Evolutionary conservation across 1,140 invertebrate species (phyloP).

Genomic region (Drosophila trapezifrons): DNA sequence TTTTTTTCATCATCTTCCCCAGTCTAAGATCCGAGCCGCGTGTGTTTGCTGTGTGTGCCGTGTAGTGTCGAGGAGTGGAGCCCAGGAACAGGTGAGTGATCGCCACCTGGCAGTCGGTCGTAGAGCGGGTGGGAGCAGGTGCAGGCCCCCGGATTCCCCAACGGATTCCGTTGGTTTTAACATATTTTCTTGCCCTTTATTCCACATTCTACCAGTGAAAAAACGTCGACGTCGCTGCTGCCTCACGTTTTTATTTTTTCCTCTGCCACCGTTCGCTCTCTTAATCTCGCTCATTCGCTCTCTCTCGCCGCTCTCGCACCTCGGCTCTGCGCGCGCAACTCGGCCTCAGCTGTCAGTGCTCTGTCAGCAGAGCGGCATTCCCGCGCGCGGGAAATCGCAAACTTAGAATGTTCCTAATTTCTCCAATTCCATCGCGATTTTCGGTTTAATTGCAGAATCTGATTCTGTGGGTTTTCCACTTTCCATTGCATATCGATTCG

Average conservation of each 20-base stretch:
- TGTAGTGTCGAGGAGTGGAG: slow-evolving; percentile 1
- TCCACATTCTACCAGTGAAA: slow-evolving; percentile 41
- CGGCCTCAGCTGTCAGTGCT: slow-evolving; percentile 62
- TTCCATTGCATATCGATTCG: slow-evolving; percentile 11
- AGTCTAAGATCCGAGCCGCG: slow-evolving; percentile 36
- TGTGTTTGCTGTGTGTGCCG: slow-evolving; percentile 38
- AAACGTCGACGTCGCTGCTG: slow-evolving; percentile 45
- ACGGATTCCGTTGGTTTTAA: slow-evolving; percentile 46
- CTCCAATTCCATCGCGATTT: slow-evolving; percentile 49
- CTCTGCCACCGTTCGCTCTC: slow-evolving; percentile 25
- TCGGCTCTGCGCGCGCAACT: slow-evolving; percentile 34
- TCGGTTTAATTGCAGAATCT: slow-evolving; percentile 52
- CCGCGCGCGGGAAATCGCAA: slow-evolving; percentile 81
- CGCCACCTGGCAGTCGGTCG: slow-evolving; percentile 29
- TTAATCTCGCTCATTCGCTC: slow-evolving; percentile 30
- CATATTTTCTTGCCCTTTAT: slow-evolving; percentile 41
- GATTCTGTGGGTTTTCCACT: slow-evolving; percentile 63
- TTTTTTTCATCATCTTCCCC: slow-evolving; percentile 59
- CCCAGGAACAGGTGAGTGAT: slow-evolving; percentile 50
- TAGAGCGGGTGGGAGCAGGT: slow-evolving; percentile 42
- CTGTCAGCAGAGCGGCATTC: slow-evolving; percentile 59
- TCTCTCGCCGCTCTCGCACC: slow-evolving; percentile 20
- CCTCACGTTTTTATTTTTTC: slow-evolving; percentile 50
- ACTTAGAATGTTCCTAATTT: slow-evolving; percentile 61
- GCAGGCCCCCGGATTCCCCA: slow-evolving; percentile 25